These are phyloP conservation scores for Notarius lentiginosus DNA, from an alignment of 2,113 vertebrate genomes.

Conservation along the genomic window DNA sequence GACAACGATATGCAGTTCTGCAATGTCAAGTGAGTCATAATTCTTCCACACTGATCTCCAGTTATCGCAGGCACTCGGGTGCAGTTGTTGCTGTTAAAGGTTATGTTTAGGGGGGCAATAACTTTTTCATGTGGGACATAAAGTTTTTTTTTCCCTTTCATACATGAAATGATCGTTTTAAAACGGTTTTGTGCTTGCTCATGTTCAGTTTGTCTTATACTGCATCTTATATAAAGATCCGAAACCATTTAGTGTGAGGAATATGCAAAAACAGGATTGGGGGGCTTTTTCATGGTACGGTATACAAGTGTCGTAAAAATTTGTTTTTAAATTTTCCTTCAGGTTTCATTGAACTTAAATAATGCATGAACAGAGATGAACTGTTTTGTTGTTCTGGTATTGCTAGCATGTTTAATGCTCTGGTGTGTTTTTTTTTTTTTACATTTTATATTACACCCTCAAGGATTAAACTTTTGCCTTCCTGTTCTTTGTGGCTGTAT, in stretches of 20 bases:
- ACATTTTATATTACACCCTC: conserved; percentile 12
- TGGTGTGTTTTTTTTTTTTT: not conserved
- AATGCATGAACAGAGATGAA: conserved; percentile 3
- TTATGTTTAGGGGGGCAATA: not conserved
- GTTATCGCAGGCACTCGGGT: not conserved
- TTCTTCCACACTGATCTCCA: not conserved
- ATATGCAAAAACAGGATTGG: not conserved
- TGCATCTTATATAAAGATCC: not conserved
- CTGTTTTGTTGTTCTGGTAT: not conserved
- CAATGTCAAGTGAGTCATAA: not conserved
- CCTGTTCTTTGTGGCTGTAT: conserved; percentile 25
- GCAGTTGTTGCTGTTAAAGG: not conserved
- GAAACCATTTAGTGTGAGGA: not conserved
- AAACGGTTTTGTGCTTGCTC: not conserved
- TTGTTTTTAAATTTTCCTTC: not conserved
- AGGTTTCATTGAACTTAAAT: not conserved
- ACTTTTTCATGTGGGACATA: not conserved
- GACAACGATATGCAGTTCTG: not conserved
- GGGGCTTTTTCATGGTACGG: not conserved
- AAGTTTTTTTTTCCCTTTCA: not conserved
- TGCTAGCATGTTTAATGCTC: not conserved
- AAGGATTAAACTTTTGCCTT: conserved; percentile 6
- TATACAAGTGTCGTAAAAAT: not conserved
- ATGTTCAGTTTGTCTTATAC: not conserved
- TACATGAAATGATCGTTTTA: not conserved